phyloP scores from a whole-genome alignment of 2,888 invertebrate species.

The Periphyllus acericola region DNA sequence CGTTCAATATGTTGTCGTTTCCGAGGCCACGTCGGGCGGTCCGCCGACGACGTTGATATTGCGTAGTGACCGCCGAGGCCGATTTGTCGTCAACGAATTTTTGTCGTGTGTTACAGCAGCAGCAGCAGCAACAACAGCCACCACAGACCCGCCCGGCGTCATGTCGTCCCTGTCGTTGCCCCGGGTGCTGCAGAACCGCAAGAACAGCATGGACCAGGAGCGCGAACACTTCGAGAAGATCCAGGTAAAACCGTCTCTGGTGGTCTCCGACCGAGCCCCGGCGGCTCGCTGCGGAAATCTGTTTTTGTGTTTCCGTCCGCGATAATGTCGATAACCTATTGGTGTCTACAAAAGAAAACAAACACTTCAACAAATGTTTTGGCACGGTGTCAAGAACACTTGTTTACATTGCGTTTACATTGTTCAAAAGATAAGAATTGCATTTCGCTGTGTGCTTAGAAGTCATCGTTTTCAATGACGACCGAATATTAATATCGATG shows the following conservation, averaged over 20 bases:
- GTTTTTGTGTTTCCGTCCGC: background rate
- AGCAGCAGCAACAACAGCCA: background rate
- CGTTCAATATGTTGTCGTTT: constrained; percentile 41
- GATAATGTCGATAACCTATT: background rate
- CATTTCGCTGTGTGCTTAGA: background rate
- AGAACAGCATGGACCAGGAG: constrained; percentile 81
- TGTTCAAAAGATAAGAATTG: background rate
- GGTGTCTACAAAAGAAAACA: background rate
- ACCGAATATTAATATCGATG: background rate
- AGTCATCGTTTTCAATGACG: background rate
- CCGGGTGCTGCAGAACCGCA: constrained; percentile 78
- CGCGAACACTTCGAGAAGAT: constrained; percentile 86
- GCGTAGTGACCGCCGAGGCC: background rate
- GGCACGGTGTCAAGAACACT: background rate
- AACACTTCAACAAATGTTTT: constrained; percentile 4
- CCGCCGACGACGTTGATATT: background rate
- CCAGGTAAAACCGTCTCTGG: too few species aligned
- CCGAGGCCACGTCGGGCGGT: constrained; percentile 11
- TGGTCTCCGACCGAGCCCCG: too few species aligned
- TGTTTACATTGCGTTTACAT: background rate
- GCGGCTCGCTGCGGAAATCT: constrained; percentile 63
- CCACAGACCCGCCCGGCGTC: background rate
- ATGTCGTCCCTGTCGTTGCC: constrained; percentile 82
- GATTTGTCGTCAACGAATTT: background rate
- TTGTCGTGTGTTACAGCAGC: constrained; percentile 1